phyloP scores from a whole-genome alignment of 1,140 invertebrate species.

The Drosophila watanabei region DNA sequence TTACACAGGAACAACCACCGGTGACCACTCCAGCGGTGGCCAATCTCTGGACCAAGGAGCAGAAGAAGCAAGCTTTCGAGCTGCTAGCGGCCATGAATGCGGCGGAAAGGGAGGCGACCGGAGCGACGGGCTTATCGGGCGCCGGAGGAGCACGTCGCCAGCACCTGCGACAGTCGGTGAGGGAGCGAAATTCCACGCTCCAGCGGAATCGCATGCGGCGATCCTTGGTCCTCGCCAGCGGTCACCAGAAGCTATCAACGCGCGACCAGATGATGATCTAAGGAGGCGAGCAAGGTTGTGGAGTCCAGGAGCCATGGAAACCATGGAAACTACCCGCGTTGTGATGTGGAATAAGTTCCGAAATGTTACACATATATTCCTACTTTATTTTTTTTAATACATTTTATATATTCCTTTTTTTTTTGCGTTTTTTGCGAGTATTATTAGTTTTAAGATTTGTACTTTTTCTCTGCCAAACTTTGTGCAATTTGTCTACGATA shows the following conservation, averaged over 20 bases:
- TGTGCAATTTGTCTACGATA: conserved; percentile 35
- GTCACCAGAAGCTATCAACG: conserved; percentile 51
- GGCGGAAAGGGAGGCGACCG: conserved; percentile 54
- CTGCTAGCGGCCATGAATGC: conserved; percentile 86
- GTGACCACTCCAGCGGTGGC: conserved; percentile 56
- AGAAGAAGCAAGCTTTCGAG: conserved; percentile 86
- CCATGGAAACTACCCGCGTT: conserved; percentile 58
- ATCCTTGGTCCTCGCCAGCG: conserved; percentile 55
- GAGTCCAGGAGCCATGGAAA: conserved; percentile 33
- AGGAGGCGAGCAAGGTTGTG: background rate
- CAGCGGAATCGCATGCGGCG: conserved; percentile 72
- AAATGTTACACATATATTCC: conserved; percentile 20
- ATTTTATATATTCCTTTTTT: background rate
- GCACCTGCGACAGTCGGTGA: conserved; percentile 70
- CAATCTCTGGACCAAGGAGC: conserved; percentile 86
- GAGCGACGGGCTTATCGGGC: background rate
- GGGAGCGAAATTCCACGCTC: conserved; percentile 70
- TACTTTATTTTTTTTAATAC: conserved; percentile 36
- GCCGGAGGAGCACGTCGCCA: conserved; percentile 45
- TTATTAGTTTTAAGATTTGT: conserved; percentile 28
- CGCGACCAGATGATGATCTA: conserved; percentile 71
- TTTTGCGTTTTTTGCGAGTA: conserved; percentile 13
- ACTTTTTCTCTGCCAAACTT: conserved; percentile 18
- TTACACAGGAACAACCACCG: conserved; percentile 27
- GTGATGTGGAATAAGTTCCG: conserved; percentile 79